Evolutionary conservation across 1,140 invertebrate genomes (phyloP).

Genomic region (Drosophila bocki): DNA sequence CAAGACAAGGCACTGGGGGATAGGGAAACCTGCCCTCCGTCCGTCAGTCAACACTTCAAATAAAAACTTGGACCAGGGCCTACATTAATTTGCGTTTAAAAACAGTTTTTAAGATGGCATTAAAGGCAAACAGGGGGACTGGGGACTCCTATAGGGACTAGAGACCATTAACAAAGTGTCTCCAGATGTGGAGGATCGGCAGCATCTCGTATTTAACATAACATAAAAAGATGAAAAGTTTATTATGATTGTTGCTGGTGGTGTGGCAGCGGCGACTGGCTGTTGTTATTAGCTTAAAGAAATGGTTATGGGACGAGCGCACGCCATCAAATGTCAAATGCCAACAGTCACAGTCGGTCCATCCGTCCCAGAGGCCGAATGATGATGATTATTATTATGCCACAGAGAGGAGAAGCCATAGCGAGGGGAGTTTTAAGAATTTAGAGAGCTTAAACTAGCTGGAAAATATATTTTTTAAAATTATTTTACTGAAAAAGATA

Average conservation of each 20-base stretch:
- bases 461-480: background rate
- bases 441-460: background rate
- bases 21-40: conserved; percentile 47
- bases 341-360: conserved; percentile 51
- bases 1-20: conserved; percentile 3
- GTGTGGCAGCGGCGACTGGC: conserved; percentile 24
- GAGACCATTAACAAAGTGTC: conserved; percentile 80
- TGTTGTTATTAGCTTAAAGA: conserved; percentile 75
- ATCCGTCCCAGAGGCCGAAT: conserved; percentile 24
- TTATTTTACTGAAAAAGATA: background rate
- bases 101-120: conserved; percentile 81
- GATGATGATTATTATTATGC: conserved; percentile 31
- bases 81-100: conserved; percentile 83
- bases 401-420: background rate
- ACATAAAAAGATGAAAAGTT: conserved; percentile 83
- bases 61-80: conserved; percentile 61
- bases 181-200: conserved; percentile 67
- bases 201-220: conserved; percentile 77
- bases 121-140: conserved; percentile 71
- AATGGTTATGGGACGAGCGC: conserved; percentile 77
- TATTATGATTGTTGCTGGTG: conserved; percentile 74
- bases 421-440: conserved; percentile 2
- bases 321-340: conserved; percentile 77
- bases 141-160: conserved; percentile 16
- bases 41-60: conserved; percentile 80